phyloP scores from a whole-genome alignment of 64 coral and sea anemone species.

The Porites lutea region DNA sequence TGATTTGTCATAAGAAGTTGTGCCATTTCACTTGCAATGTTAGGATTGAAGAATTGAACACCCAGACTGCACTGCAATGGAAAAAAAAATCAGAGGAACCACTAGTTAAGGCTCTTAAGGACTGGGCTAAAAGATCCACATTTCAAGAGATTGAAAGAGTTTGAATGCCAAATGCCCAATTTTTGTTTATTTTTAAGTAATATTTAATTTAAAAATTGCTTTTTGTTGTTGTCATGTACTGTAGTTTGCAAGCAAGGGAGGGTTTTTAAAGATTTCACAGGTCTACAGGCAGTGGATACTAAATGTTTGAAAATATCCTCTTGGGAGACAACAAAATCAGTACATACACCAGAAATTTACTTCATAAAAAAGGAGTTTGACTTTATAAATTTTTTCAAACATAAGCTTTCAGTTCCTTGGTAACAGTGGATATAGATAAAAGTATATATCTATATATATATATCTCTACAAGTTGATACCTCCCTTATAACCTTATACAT shows the following conservation, averaged over 20 bases:
- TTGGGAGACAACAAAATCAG: constrained; percentile 4
- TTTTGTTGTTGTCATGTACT: constrained; percentile 6
- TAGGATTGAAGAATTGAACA: constrained; percentile 49
- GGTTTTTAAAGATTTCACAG: not conserved
- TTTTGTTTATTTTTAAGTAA: constrained; percentile 15
- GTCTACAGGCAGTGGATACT: constrained; percentile 1
- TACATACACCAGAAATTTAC: constrained; percentile 1
- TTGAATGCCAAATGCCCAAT: constrained; percentile 5
- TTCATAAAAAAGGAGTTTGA: constrained; percentile 6
- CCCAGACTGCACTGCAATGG: constrained; percentile 36
- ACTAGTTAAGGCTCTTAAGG: not conserved
- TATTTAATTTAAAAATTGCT: constrained; percentile 16
- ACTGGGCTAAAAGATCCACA: not conserved
- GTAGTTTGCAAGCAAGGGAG: not conserved
- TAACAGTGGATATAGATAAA: not conserved
- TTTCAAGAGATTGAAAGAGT: not conserved
- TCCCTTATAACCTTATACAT: not conserved
- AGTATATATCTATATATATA: too few relatives aligned
- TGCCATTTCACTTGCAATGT: constrained; percentile 61
- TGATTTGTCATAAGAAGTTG: constrained; percentile 57
- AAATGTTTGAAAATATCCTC: not conserved
- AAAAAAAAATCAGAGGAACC: not conserved
- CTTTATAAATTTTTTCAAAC: not conserved
- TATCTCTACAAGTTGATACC: too few relatives aligned
- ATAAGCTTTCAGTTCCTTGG: constrained; percentile 5